Evolutionary conservation across 2,113 vertebrate genomes (phyloP).

Genomic region (Procavia capensis): DNA sequence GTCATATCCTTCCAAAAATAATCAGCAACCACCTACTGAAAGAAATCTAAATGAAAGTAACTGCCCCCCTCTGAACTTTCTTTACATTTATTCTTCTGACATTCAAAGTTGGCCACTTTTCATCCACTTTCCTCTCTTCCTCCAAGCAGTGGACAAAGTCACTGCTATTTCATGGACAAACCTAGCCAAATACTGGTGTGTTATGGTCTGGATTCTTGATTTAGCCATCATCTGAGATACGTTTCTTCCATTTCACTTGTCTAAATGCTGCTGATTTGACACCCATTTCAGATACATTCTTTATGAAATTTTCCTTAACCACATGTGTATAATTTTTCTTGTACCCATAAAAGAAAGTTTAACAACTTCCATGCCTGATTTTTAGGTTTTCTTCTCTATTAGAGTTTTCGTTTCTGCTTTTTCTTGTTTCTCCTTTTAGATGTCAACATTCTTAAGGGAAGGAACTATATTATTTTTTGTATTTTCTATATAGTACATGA

Average conservation of each 20-base stretch:
- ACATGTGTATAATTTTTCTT: neutral
- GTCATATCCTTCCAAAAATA: neutral
- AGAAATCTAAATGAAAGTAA: neutral
- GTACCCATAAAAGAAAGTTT: neutral
- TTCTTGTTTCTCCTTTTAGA: constrained; percentile 5
- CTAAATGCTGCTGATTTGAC: neutral
- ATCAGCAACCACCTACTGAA: neutral
- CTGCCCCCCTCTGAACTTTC: neutral
- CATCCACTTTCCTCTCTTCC: neutral
- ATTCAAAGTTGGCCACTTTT: neutral
- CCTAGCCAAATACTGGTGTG: neutral
- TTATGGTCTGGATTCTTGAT: neutral
- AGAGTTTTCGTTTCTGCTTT: neutral
- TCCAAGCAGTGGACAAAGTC: neutral
- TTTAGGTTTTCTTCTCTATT: neutral
- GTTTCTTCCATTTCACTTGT: neutral
- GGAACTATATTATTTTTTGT: neutral
- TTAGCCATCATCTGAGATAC: neutral
- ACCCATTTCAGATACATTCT: neutral
- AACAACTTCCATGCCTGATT: neutral
- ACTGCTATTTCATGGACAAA: neutral
- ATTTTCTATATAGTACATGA: neutral
- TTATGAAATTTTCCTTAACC: constrained; percentile 24
- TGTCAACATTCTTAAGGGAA: neutral
- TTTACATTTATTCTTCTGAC: neutral